Base-by-base conservation (phyloP, 1,140 invertebrate genomes). In the Doryteuthis pealeii region DNA sequence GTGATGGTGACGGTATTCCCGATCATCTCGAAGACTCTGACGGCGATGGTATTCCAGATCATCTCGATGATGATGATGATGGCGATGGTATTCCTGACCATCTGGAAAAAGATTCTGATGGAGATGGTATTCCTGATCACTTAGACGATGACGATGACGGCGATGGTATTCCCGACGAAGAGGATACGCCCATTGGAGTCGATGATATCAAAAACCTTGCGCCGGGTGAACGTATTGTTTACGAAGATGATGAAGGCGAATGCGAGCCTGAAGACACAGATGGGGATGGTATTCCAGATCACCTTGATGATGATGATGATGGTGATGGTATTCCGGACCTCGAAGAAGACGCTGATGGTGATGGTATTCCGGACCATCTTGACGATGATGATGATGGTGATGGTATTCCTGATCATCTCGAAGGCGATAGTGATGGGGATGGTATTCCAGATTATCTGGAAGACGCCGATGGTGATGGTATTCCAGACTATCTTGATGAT, bases 81-180 rank as follows among this genome's bases (percentile, higher is more conserved):
- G 78, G 76, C 72, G 74, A 77, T 70, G 80, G 81, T 32, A 66
- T 75, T 43, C 78, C 77, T 28, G 75, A 83, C 70, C 14, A 78
- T 74, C 54, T 76, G 26, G 81, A 84, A 67, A 75, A 81, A 26
- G 82, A 85, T 74, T 72, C 77, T 67, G 83, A 86, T 68, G 75
- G 82, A 76, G 82, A 87, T 73, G 85, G 83, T 14, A 80, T 86
- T 72, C 81, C 82, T 35, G 83, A 87, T 74, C 35, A 82, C 33
- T 73, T 83, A 30, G 75, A 82, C 69, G 79, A 80, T 33, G 77
- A 84, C 70, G 75, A 77, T 40, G 79, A 84, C 77, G 82, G 82
- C 32, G 84, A 84, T 71, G 83, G 80, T 4, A 82, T 83, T 69
- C 82, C 81, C 10, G 81, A 85, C 74, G 75, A 83, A 70, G 31